Conservation (phyloP, 1,140 invertebrate genomes). For the Ephestia elutella region DNA sequence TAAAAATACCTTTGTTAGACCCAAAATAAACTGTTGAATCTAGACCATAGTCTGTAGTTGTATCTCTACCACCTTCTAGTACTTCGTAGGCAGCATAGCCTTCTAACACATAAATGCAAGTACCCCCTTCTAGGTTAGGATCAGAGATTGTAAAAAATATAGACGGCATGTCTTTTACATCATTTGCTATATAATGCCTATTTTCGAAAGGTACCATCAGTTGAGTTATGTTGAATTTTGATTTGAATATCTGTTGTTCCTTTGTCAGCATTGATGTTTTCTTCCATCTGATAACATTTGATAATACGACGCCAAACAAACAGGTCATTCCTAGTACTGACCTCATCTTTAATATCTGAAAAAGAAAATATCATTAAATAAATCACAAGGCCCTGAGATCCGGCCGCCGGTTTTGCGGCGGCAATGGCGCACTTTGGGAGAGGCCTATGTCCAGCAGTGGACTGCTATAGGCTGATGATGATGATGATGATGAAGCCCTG, state of each 20-base stretch:
- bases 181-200: conserved; percentile 29
- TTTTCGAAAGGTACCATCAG: conserved; percentile 45
- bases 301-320: background rate
- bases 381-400: too few species aligned
- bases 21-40: conserved; percentile 50
- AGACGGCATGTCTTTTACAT: conserved; percentile 40
- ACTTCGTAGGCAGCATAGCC: conserved; percentile 54
- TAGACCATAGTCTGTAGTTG: conserved; percentile 46
- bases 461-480: too few species aligned
- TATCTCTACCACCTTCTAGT: conserved; percentile 52
- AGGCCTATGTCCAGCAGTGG: too few species aligned
- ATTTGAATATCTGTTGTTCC: conserved; percentile 47
- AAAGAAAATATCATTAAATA: conserved; percentile 1
- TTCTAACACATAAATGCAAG: conserved; percentile 56
- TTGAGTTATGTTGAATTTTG: conserved; percentile 44
- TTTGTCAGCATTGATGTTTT: conserved; percentile 31
- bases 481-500: too few species aligned
- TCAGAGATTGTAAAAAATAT: conserved; percentile 55
- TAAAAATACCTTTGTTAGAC: conserved; percentile 49
- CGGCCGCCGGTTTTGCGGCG: too few species aligned
- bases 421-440: too few species aligned
- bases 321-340: background rate
- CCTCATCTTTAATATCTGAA: background rate
- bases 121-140: conserved; percentile 38
- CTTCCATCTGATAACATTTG: background rate